Conservation (phyloP, 2,113 vertebrate species). For the Desmodus rotundus region DNA sequence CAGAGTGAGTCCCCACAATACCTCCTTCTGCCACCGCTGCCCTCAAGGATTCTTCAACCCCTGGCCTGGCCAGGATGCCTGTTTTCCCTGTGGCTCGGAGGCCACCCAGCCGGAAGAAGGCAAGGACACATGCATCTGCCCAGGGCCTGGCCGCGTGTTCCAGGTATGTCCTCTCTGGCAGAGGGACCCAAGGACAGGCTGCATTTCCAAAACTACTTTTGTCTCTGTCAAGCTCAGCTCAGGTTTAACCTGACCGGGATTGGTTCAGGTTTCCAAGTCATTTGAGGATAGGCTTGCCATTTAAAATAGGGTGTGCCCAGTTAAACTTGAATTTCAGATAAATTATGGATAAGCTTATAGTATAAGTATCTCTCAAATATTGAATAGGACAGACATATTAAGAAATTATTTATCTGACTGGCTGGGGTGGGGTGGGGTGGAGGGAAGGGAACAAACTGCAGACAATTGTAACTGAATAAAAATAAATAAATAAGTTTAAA, state of each 20-base stretch:
- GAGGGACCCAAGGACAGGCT: not conserved
- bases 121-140: constrained; percentile 84
- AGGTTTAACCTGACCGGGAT: not conserved
- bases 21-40: constrained; percentile 81
- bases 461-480: too few species aligned
- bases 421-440: too few species aligned
- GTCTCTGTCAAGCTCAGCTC: not conserved
- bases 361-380: not conserved
- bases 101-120: constrained; percentile 86
- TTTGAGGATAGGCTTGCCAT: not conserved
- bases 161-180: constrained; percentile 82
- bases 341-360: not conserved
- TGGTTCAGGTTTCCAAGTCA: constrained; percentile 21
- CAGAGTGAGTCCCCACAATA: not conserved
- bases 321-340: constrained; percentile 19
- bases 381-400: not conserved
- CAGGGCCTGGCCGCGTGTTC: constrained; percentile 81
- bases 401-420: not conserved
- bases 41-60: constrained; percentile 86
- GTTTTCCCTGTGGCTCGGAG: constrained; percentile 84
- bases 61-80: constrained; percentile 76
- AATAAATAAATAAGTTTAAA: too few species aligned
- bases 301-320: not conserved
- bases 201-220: not conserved
- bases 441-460: too few species aligned